Evolutionary conservation across 2,113 vertebrate genomes (phyloP).

Genomic region (Oncorhynchus tshawytscha): DNA sequence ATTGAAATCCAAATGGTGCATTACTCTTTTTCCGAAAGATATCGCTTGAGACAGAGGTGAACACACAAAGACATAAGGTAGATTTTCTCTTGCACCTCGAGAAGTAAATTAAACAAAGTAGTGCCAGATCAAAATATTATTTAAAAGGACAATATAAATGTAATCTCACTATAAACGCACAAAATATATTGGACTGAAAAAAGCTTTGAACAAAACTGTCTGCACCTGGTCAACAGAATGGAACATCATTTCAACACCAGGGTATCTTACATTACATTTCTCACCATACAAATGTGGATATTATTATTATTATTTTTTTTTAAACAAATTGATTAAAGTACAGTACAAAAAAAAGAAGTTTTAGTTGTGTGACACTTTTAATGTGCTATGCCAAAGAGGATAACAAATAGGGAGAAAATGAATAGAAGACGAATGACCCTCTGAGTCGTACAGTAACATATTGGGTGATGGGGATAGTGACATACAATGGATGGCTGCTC

Average conservation of each 20-base stretch:
- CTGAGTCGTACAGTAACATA: background rate
- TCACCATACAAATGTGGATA: conserved; percentile 24
- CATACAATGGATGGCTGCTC: conserved; percentile 9
- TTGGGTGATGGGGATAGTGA: background rate
- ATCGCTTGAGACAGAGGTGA: conserved; percentile 22
- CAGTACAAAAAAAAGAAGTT: conserved; percentile 29
- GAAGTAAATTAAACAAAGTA: conserved; percentile 15
- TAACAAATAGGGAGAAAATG: background rate
- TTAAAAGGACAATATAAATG: conserved; percentile 27
- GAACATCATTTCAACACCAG: background rate
- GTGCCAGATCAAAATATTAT: conserved; percentile 21
- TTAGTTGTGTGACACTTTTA: background rate
- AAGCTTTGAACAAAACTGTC: conserved; percentile 25
- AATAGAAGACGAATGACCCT: too few relatives aligned
- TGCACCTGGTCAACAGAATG: conserved; percentile 28
- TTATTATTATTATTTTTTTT: conserved; percentile 14
- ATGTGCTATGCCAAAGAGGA: too few relatives aligned
- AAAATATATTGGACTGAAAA: conserved; percentile 36
- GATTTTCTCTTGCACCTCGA: background rate
- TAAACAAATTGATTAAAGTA: conserved; percentile 31
- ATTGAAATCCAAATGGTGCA: conserved; percentile 30
- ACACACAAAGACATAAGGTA: conserved; percentile 33
- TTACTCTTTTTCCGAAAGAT: conserved; percentile 37
- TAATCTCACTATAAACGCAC: conserved; percentile 43
- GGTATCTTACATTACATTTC: conserved; percentile 29